Evolutionary conservation across 2,888 invertebrate genomes (phyloP).

Genomic region (Callimorpha dominula): DNA sequence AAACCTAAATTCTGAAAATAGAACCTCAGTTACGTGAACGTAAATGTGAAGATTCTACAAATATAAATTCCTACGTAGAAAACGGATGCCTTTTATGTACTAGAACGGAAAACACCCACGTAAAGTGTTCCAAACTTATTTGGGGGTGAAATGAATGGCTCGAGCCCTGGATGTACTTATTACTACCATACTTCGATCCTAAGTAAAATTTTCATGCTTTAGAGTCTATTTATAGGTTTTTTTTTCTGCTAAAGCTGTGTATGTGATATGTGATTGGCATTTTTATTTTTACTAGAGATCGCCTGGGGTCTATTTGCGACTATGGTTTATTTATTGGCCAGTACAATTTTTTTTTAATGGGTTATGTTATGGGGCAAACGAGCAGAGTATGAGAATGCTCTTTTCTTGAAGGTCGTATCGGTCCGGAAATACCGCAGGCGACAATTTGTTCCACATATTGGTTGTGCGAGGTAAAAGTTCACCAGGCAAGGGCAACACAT

Average conservation of each 20-base stretch:
- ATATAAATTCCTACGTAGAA: conserved; percentile 8
- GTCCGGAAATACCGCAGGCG: too few relatives aligned
- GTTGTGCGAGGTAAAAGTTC: too few relatives aligned
- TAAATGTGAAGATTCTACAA: not conserved
- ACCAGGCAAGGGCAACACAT: too few relatives aligned
- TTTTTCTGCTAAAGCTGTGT: not conserved
- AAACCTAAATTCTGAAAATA: not conserved
- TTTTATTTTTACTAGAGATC: not conserved
- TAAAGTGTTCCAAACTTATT: conserved; percentile 10
- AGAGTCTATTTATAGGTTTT: not conserved
- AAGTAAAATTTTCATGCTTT: not conserved
- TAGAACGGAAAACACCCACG: conserved; percentile 8
- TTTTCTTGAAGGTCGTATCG: too few relatives aligned
- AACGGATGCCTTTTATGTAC: conserved; percentile 9
- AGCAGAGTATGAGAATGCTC: too few relatives aligned
- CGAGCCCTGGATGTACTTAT: not conserved
- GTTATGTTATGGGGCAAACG: too few relatives aligned
- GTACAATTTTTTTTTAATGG: too few relatives aligned
- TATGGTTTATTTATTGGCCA: too few relatives aligned
- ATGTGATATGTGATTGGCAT: not conserved
- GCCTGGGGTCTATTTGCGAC: too few relatives aligned
- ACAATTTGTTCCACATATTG: too few relatives aligned
- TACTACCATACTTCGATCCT: not conserved
- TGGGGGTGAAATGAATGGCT: not conserved
- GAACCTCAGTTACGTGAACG: not conserved